Conservation (phyloP, 2,113 vertebrate species). For the Perca fluviatilis region DNA sequence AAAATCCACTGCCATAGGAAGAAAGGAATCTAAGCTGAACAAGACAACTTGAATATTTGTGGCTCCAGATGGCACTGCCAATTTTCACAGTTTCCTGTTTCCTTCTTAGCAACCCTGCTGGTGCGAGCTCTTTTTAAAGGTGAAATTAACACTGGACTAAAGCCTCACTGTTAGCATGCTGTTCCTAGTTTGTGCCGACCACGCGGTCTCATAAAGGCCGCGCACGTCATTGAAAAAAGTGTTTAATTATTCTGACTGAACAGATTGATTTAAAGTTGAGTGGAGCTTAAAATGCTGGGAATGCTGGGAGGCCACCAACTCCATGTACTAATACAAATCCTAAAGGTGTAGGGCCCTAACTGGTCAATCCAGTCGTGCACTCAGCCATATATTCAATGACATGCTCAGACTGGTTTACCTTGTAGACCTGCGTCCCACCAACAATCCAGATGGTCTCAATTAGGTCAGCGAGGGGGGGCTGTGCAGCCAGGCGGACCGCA, state of each 20-base stretch:
- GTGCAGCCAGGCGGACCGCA: constrained; percentile 62
- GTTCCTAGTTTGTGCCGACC: neutral
- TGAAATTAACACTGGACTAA: neutral
- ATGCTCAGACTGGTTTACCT: constrained; percentile 63
- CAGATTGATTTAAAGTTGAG: neutral
- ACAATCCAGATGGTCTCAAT: constrained; percentile 86
- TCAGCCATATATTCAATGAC: neutral
- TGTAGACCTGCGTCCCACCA: constrained; percentile 82
- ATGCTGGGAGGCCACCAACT: no score
- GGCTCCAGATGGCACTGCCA: neutral
- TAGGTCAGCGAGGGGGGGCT: constrained; percentile 67
- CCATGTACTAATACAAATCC: no score
- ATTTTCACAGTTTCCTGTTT: neutral
- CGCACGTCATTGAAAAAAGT: neutral
- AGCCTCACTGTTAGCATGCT: neutral
- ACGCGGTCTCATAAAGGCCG: neutral
- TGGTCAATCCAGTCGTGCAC: neutral
- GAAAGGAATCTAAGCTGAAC: neutral
- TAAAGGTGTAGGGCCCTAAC: neutral
- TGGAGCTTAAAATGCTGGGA: neutral
- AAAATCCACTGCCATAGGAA: neutral
- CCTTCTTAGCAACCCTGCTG: neutral
- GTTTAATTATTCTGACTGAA: neutral
- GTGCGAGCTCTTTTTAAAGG: neutral
- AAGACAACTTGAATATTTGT: neutral